phyloP scores from a whole-genome alignment of 2,888 invertebrate species.

The Stenchaetothrips biformis region DNA sequence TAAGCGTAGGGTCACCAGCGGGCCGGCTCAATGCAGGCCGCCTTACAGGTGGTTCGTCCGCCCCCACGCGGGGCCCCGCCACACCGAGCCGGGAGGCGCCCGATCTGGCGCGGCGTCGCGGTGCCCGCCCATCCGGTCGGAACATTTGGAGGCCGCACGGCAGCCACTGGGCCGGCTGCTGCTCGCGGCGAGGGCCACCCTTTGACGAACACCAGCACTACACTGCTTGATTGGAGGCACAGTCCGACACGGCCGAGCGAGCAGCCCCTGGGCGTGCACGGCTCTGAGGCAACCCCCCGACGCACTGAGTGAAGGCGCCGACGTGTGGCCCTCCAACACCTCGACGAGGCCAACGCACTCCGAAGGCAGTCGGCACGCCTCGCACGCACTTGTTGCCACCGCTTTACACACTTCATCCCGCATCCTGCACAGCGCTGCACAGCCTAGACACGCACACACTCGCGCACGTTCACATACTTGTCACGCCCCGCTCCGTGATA shows the following conservation, averaged over 20 bases:
- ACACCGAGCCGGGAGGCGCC: too few relatives aligned
- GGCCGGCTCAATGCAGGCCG: background rate
- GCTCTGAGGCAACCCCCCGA: background rate
- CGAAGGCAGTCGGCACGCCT: background rate
- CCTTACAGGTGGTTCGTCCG: constrained; percentile 14
- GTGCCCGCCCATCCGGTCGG: too few relatives aligned
- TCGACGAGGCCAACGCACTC: background rate
- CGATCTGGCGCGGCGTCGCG: too few relatives aligned
- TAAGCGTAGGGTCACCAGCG: background rate
- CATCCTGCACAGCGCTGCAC: background rate
- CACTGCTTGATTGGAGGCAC: too few relatives aligned
- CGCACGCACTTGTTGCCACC: background rate
- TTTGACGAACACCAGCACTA: too few relatives aligned
- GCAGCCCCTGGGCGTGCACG: background rate
- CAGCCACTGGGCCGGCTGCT: too few relatives aligned
- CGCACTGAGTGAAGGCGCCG: background rate
- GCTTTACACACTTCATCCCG: too few relatives aligned
- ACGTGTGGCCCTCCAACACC: background rate
- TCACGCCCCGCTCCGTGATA: too few relatives aligned
- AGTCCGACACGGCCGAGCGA: background rate
- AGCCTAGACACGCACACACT: background rate
- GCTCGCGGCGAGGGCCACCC: too few relatives aligned
- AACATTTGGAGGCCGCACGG: too few relatives aligned
- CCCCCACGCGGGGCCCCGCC: background rate
- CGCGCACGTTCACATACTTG: too few relatives aligned